These are phyloP conservation scores for Glaucopsyche alexis DNA, from an alignment of 2,888 invertebrate species.

Conservation along the genomic window DNA sequence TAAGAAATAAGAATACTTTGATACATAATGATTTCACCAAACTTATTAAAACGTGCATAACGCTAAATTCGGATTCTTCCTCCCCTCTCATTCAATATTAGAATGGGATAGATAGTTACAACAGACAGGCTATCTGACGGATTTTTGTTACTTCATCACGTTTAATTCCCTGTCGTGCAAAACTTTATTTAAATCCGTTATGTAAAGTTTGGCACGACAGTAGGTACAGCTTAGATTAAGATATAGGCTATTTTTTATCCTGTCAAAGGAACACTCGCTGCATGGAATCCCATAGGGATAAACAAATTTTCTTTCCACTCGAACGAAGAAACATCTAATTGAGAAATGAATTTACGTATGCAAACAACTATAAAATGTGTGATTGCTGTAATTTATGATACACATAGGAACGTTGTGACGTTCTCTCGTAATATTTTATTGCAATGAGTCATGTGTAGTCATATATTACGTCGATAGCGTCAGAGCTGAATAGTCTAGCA, in stretches of 20 bases:
- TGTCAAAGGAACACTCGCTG: not conserved
- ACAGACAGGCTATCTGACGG: too few species aligned
- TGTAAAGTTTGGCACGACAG: not conserved
- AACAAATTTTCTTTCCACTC: not conserved
- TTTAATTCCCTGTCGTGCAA: not conserved
- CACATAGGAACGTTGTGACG: slow-evolving; percentile 7
- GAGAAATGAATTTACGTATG: not conserved
- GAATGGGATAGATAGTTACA: too few species aligned
- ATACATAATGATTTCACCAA: too few species aligned
- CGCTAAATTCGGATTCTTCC: too few species aligned
- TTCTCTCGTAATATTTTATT: slow-evolving; percentile 1
- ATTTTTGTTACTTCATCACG: not conserved
- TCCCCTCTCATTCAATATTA: too few species aligned
- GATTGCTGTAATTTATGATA: not conserved
- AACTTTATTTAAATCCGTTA: too few species aligned
- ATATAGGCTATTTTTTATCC: not conserved
- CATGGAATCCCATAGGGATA: not conserved
- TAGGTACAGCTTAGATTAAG: not conserved
- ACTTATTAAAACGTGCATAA: too few species aligned
- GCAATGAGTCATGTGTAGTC: not conserved
- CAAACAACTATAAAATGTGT: slow-evolving; percentile 7
- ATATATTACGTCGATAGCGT: slow-evolving; percentile 5
- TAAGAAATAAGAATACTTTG: slow-evolving; percentile 41
- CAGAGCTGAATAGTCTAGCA: not conserved
- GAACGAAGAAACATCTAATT: not conserved